These are phyloP conservation scores for Eretmochelys imbricata DNA, from an alignment of 2,113 vertebrate genomes.

Conservation along the genomic window DNA sequence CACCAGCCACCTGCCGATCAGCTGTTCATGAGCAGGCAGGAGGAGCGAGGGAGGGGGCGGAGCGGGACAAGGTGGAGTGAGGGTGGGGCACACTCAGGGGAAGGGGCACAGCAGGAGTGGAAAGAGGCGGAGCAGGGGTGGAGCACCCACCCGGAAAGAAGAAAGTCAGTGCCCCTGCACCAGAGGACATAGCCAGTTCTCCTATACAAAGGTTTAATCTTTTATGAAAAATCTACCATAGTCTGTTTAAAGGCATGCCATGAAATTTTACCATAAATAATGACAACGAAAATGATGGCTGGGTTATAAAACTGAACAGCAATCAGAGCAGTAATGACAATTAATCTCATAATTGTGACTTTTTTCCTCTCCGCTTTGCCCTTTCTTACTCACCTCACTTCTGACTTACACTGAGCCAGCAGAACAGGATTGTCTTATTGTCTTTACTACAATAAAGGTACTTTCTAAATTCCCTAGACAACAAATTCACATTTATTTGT, in stretches of 20 bases:
- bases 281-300: not conserved
- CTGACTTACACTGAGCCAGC: slow-evolving; percentile 11
- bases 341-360: not conserved
- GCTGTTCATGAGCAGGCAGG: too few relatives aligned
- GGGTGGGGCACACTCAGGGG: too few relatives aligned
- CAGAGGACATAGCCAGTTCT: not conserved
- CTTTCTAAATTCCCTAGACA: not conserved
- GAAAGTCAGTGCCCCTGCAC: not conserved
- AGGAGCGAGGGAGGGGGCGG: too few relatives aligned
- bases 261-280: not conserved
- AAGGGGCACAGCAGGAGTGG: too few relatives aligned
- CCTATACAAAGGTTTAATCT: not conserved
- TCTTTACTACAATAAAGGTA: not conserved
- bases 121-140: too few relatives aligned
- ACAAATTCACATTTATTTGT: not conserved
- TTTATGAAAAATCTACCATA: slow-evolving; percentile 11
- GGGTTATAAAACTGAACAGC: slow-evolving; percentile 15
- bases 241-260: not conserved
- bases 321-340: slow-evolving; percentile 36
- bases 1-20: too few relatives aligned
- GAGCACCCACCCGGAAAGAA: too few relatives aligned
- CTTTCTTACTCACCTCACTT: slow-evolving; percentile 52
- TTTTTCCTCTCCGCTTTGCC: not conserved
- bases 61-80: too few relatives aligned
- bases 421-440: slow-evolving; percentile 12